A percentile compares a stretch with the other conserved stretches of the same genome.
phyloP scores from a whole-genome alignment of 2,888 invertebrate species.

The Drosophila mulleri region DNA sequence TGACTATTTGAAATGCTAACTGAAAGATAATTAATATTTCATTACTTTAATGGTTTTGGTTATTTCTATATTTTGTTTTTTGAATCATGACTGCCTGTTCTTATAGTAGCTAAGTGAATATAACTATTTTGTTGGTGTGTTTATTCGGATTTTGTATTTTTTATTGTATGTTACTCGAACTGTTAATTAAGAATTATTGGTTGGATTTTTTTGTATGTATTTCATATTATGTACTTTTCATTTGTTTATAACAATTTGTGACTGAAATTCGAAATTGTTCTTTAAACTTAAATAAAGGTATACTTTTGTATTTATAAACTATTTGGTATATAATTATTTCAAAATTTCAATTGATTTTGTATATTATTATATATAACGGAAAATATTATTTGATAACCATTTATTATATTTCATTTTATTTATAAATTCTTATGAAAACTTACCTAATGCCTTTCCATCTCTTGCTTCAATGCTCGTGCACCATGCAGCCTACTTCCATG shows the following conservation, averaged over 20 bases:
- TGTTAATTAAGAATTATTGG: neutral
- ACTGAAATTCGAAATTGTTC: conserved; percentile 7
- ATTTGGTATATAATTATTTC: conserved; percentile 9
- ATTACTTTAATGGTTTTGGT: conserved; percentile 9
- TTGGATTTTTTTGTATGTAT: neutral
- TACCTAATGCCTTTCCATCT: conserved; percentile 11
- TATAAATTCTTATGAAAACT: neutral
- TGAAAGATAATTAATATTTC: neutral
- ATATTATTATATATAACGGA: neutral
- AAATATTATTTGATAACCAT: neutral
- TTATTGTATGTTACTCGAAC: neutral
- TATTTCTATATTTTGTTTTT: neutral
- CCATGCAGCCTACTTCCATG: conserved; percentile 63
- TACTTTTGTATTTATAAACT: neutral
- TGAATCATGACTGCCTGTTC: neutral
- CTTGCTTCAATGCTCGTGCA: conserved; percentile 6
- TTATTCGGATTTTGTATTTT: neutral
- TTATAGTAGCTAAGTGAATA: neutral
- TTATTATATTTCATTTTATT: neutral
- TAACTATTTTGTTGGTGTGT: neutral
- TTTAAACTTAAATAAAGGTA: conserved; percentile 11
- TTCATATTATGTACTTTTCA: neutral
- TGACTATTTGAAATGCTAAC: conserved; percentile 12
- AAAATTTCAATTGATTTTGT: conserved; percentile 1
- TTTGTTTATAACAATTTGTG: conserved; percentile 10